Evolutionary conservation across 2,797 vertebrate species (phyloP).

Genomic region (Lutjanus argentimaculatus): DNA sequence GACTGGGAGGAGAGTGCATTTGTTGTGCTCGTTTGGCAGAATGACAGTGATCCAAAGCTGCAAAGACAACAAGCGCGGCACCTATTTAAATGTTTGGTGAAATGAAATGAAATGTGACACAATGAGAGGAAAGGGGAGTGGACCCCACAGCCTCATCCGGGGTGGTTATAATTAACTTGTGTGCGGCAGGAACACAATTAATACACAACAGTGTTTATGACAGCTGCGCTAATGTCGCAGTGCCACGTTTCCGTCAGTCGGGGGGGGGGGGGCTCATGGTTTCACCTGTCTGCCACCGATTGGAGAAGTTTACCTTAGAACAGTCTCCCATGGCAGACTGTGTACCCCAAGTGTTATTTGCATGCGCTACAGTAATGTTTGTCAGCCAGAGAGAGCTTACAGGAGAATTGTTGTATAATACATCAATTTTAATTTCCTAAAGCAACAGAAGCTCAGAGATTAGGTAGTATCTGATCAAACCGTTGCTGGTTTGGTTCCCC

Average conservation of each 20-base stretch:
- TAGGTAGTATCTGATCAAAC: constrained; percentile 57
- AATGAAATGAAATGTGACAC: constrained; percentile 85
- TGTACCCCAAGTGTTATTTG: constrained; percentile 53
- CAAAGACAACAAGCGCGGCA: constrained; percentile 79
- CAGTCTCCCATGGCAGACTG: constrained; percentile 50
- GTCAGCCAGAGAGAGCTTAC: constrained; percentile 47
- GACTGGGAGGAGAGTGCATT: constrained; percentile 65
- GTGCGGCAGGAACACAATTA: constrained; percentile 70
- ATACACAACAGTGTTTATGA: constrained; percentile 75
- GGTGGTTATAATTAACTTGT: constrained; percentile 78
- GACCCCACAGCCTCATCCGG: constrained; percentile 62
- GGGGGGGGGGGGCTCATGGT: constrained; percentile 21
- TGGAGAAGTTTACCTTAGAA: constrained; percentile 49
- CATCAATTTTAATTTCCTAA: constrained; percentile 57
- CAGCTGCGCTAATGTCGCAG: constrained; percentile 48
- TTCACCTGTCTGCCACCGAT: constrained; percentile 50
- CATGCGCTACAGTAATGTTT: constrained; percentile 44
- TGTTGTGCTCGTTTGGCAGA: constrained; percentile 74
- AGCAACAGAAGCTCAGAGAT: constrained; percentile 52
- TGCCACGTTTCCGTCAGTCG: constrained; percentile 31
- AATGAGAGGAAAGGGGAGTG: constrained; percentile 69
- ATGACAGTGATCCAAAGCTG: constrained; percentile 85
- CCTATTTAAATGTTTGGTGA: constrained; percentile 83
- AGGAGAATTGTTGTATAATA: constrained; percentile 47
- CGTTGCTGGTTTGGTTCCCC: constrained; percentile 44